Evolutionary conservation across 2,113 vertebrate genomes (phyloP), one percentile per base, ranked within the genome.

Genomic region (Rhabdornis inornatus): DNA sequence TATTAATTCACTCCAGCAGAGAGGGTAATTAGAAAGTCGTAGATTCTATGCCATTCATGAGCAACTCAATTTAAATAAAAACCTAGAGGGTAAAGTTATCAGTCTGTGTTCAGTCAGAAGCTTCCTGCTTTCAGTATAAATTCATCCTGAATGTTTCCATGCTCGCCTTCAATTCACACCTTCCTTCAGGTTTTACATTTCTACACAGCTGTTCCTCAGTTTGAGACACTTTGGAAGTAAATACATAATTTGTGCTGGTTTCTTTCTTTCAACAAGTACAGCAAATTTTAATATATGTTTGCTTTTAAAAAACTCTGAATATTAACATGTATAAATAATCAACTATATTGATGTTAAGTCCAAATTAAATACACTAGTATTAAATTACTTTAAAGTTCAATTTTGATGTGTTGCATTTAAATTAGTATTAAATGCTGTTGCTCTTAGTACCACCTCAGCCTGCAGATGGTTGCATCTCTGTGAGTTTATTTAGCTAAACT

Each of bases 381-480:
- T 63, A 19, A 70, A 61, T 65, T 17, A 5, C 15, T 61, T 83
- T 72, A 53, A 61, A 66, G 61, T 47, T 52, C 5, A 22, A 44
- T 85, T 72, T 60, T 55, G 50, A 70, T 72, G 3, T 37, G 8
- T 85, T 83, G 14, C 12, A 24, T 89, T 80, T 71, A 56, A 47
- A 40, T 75, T 68, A 86, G 28, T 77, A 59, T 74, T 63, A 63
- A 78, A 44, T 82, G n/a, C 7, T 60, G 1, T 60, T 96, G 79
- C 61, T 87, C 21, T 21, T 27, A 83, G 19, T 57, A 70, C 11
- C 52, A 69, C 24, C n/a, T 83, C 2, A 1, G 10, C 8, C 23
- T 0, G 0, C 64, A 87, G 39, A 49, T 2, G 74, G n/a, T 59
- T 6, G 1, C 24, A 10, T 57, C 4, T 83, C 50, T 74, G 5